A percentile compares a stretch with the other conserved stretches of the same genome.
phyloP scores from a whole-genome alignment of 2,113 vertebrate genomes.

The Etheostoma cragini region DNA sequence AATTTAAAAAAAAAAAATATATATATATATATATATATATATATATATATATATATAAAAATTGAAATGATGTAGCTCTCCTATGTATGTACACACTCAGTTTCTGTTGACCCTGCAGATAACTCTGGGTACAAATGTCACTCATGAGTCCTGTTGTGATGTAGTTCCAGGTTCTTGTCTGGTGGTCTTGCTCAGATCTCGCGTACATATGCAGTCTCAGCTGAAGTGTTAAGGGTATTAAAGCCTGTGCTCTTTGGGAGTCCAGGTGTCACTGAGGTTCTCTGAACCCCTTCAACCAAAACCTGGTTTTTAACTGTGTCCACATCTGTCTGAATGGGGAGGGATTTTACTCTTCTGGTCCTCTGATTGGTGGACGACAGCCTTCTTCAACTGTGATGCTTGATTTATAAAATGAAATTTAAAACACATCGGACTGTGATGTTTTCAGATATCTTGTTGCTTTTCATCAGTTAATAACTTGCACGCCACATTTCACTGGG shows the following conservation, averaged over 20 bases:
- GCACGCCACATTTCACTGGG: background rate
- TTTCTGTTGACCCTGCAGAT: background rate
- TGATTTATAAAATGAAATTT: slow-evolving; percentile 10
- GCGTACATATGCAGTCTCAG: background rate
- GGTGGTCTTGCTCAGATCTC: background rate
- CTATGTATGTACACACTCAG: no score
- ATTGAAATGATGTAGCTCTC: background rate
- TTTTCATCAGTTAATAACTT: background rate
- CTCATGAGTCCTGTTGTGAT: background rate
- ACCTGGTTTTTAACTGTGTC: background rate
- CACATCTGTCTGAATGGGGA: background rate
- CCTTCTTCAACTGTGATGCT: slow-evolving; percentile 2
- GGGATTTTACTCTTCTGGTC: background rate
- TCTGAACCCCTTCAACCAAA: background rate
- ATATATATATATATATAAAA: background rate
- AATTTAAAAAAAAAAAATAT: background rate
- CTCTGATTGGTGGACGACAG: slow-evolving; percentile 39
- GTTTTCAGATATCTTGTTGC: background rate
- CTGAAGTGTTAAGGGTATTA: background rate
- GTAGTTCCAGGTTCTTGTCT: background rate
- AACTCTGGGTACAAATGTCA: background rate
- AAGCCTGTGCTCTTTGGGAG: background rate
- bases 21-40: no score
- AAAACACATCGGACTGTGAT: background rate
- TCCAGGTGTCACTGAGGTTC: no score